phyloP scores from a whole-genome alignment of 1,140 invertebrate species.

The Procambarus clarkii region DNA sequence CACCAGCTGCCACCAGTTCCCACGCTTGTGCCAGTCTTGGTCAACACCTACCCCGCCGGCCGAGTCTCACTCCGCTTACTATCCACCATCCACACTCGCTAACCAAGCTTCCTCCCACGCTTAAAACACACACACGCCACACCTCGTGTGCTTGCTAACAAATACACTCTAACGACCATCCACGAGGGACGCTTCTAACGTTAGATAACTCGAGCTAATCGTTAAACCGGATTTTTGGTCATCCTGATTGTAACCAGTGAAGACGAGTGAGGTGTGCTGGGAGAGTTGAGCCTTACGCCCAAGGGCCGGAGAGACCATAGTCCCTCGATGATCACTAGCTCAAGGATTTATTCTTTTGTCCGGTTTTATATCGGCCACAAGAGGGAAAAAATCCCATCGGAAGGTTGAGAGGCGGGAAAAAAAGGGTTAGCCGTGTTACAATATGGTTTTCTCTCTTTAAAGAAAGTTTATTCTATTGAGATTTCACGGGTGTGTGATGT shows the following conservation, averaged over 20 bases:
- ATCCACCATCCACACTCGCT: not conserved
- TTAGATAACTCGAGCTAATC: not conserved
- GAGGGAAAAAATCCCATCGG: not conserved
- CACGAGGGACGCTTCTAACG: not conserved
- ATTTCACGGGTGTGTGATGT: conserved; percentile 13
- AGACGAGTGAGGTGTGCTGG: not conserved
- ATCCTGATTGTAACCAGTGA: not conserved
- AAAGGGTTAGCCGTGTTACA: conserved; percentile 4
- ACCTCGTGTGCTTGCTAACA: not conserved
- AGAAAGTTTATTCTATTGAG: not conserved
- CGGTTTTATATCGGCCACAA: not conserved
- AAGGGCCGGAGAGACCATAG: not conserved
- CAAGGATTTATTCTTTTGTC: not conserved
- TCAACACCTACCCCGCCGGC: not conserved
- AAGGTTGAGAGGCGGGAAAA: not conserved
- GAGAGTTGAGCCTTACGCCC: not conserved
- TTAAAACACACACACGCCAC: not conserved
- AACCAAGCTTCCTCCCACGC: not conserved
- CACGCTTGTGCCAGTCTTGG: not conserved
- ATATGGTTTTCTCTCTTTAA: not conserved
- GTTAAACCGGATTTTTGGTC: not conserved
- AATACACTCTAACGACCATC: not conserved
- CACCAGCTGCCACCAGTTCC: conserved; percentile 1
- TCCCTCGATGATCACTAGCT: not conserved
- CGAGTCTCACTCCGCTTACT: not conserved